Base-by-base conservation (phyloP, 2,113 vertebrate genomes). In the Lagopus muta region DNA sequence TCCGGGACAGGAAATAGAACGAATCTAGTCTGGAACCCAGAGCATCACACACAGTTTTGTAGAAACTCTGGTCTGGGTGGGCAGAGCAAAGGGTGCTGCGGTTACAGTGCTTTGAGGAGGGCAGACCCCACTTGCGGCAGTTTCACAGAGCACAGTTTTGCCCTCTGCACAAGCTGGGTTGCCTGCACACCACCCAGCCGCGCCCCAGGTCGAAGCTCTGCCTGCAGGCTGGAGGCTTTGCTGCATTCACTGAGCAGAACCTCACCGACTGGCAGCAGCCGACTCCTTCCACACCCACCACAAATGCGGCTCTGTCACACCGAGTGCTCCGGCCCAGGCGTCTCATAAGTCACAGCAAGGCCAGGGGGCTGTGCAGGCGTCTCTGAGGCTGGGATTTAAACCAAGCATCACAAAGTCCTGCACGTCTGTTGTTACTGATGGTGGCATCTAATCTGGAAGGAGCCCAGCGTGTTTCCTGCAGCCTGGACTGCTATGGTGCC, bases 361-460 rank as follows among this genome's bases (percentile, higher is more conserved):
- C 55, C 15, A 11, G 14, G 72, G 92, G 75, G 79, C 67, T 71
- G 69, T 52, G 27, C 55, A 2, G 72, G 89, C 79, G 34, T 89
- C 94, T 79, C 64, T 18, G 3, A 83, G 94, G 87, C 93, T 96
- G 95, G 94, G 94, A 96, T 85, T 76, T 66, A 76, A 77, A 89
- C 89, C 94, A 92, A 92, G 71, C 71, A 94, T 89, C 91, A 95
- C 86, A 87, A 91, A 94, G 72, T 8, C 55, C 60, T 79, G 71
- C 89, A 77, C 32, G 64, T 60, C 89, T 79, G 82, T 82, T 94
- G 84, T 88, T 86, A 1, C 72, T 92, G 87, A 13, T 64, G 94
- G 90, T 96, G 96, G 93, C 93, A 92, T 93, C 92, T 86, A 90
- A 71, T 90, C 84, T 94, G 95, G 94, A 93, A 89, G 87, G 84